phyloP scores from a whole-genome alignment of 1,140 invertebrate genomes.

The Dreissena rostriformis region DNA sequence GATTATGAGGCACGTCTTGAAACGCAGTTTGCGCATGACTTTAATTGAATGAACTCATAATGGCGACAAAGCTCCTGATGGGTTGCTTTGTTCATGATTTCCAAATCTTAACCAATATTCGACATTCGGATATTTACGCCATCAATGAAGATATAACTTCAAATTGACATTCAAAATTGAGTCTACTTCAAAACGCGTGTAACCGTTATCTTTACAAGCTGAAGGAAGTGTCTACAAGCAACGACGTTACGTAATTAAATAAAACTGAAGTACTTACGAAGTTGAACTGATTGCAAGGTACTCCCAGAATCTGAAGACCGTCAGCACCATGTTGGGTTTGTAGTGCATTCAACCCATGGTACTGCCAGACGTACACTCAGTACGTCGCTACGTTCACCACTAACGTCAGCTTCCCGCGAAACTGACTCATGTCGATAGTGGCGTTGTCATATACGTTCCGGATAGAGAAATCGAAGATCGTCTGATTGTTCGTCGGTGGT shows the following conservation, averaged over 20 bases:
- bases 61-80: no score
- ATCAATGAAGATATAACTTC: neutral
- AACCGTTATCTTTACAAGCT: neutral
- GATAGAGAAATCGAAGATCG: constrained; percentile 61
- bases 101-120: no score
- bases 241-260: neutral
- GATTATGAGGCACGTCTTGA: neutral
- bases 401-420: constrained; percentile 79
- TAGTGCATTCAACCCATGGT: constrained; percentile 78
- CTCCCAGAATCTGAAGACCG: constrained; percentile 81
- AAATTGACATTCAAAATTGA: neutral
- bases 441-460: constrained; percentile 49
- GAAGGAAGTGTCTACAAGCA: neutral
- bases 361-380: constrained; percentile 78
- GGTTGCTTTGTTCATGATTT: no score
- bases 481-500: constrained; percentile 13
- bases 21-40: neutral
- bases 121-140: neutral
- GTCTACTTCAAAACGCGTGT: neutral
- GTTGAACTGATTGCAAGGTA: constrained; percentile 84
- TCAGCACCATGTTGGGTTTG: constrained; percentile 62
- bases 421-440: constrained; percentile 50
- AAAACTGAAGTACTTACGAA: constrained; percentile 66
- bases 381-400: constrained; percentile 84
- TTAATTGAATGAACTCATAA: no score